Evolutionary conservation across 1,140 invertebrate genomes (phyloP).

Genomic region (Drosophila tristis): DNA sequence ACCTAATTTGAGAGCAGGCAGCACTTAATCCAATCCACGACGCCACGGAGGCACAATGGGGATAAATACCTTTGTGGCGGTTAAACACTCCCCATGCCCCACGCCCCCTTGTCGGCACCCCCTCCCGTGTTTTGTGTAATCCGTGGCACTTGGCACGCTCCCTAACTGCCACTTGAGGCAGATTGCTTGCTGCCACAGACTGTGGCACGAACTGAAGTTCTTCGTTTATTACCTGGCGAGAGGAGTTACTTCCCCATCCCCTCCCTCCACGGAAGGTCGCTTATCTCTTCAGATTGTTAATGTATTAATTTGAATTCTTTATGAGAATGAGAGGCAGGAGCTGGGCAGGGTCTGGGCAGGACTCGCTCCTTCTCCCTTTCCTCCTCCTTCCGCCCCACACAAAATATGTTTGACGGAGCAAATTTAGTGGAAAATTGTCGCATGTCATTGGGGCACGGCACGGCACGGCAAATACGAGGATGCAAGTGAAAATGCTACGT

Average conservation of each 20-base stretch:
- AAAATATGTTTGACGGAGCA: slow-evolving; percentile 80
- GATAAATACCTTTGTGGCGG: slow-evolving; percentile 72
- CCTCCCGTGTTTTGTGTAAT: slow-evolving; percentile 17
- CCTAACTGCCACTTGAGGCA: slow-evolving; percentile 76
- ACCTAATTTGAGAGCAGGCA: slow-evolving; percentile 66
- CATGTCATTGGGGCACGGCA: slow-evolving; percentile 58
- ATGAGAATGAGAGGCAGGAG: slow-evolving; percentile 6
- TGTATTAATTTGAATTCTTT: slow-evolving; percentile 79
- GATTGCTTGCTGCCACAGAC: slow-evolving; percentile 69
- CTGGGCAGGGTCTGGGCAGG: not conserved
- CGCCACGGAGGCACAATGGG: slow-evolving; percentile 42
- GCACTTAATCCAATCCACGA: slow-evolving; percentile 52
- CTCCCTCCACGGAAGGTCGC: not conserved
- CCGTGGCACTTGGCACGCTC: slow-evolving; percentile 76
- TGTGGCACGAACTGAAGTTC: slow-evolving; percentile 64
- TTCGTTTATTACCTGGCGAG: slow-evolving; percentile 71
- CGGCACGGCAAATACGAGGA: slow-evolving; percentile 29
- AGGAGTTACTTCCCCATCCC: not conserved
- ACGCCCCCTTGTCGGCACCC: slow-evolving; percentile 10
- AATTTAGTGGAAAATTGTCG: slow-evolving; percentile 82
- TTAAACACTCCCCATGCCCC: slow-evolving; percentile 18
- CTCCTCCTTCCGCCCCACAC: not conserved
- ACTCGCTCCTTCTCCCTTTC: too few relatives aligned
- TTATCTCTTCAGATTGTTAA: slow-evolving; percentile 64
- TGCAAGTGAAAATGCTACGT: slow-evolving; percentile 78